Conservation (phyloP, 2,888 invertebrate genomes). For the Synergus itoensis region DNA sequence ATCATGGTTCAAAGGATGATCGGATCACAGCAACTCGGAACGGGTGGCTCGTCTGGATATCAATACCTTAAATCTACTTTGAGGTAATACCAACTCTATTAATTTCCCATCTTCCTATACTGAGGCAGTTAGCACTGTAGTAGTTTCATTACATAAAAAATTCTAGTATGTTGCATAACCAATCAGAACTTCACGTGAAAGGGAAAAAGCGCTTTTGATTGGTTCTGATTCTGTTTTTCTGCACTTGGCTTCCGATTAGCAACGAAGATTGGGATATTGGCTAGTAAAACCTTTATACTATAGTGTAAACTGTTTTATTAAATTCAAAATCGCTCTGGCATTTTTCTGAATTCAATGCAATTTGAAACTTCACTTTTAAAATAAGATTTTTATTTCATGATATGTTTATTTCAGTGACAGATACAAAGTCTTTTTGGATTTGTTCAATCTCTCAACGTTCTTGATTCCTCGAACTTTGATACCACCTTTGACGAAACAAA, state of each 20-base stretch:
- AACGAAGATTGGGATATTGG: no score
- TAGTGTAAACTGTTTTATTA: no score
- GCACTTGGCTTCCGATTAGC: no score
- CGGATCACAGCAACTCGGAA: conserved; percentile 96
- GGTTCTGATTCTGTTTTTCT: no score
- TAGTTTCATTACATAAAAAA: no score
- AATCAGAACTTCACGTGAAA: no score
- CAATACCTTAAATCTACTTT: conserved; percentile 97
- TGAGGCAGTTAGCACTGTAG: no score
- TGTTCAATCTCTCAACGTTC: conserved; percentile 98
- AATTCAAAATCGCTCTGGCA: background rate
- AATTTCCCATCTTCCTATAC: background rate
- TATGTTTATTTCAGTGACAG: conserved; percentile 88
- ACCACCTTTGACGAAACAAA: conserved; percentile 90
- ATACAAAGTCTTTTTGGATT: conserved; percentile 98
- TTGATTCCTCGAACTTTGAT: conserved; percentile 94
- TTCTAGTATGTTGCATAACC: no score
- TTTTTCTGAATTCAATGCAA: background rate
- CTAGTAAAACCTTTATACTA: no score
- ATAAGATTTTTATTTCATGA: background rate
- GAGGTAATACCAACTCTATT: conserved; percentile 82
- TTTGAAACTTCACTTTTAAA: background rate
- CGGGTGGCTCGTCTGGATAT: conserved; percentile 99
- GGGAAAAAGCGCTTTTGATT: no score
- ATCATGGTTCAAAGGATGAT: conserved; percentile 99